Evolutionary conservation across 1,140 invertebrate genomes (phyloP).

Genomic region (Cephus cinctus): DNA sequence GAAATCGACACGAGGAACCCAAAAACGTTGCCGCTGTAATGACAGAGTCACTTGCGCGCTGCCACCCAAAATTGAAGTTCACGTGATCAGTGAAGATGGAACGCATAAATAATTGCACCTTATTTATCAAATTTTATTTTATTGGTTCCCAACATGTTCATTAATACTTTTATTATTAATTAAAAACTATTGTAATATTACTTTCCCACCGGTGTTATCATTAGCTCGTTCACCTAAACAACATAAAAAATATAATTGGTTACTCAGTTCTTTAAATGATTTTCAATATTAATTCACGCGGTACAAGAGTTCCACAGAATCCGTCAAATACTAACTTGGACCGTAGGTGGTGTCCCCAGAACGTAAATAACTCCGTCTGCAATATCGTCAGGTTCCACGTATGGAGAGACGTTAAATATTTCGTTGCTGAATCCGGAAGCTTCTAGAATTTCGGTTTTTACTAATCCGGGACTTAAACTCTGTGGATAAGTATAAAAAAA

Average conservation of each 20-base stretch:
- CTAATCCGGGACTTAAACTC: constrained; percentile 62
- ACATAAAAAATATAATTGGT: background rate
- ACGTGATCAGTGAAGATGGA: too few relatives aligned
- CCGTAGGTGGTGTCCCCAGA: constrained; percentile 52
- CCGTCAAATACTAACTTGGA: constrained; percentile 48
- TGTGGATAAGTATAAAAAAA: constrained; percentile 28
- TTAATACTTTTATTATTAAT: too few relatives aligned
- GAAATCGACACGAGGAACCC: too few relatives aligned
- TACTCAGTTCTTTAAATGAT: too few relatives aligned
- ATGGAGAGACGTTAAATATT: constrained; percentile 6
- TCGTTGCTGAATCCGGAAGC: background rate
- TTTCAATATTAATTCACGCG: background rate
- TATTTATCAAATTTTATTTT: too few relatives aligned
- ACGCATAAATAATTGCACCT: too few relatives aligned
- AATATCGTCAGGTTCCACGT: constrained; percentile 15
- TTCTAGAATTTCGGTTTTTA: constrained; percentile 58
- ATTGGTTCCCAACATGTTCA: too few relatives aligned
- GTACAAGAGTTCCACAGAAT: background rate
- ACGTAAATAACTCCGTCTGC: constrained; percentile 51
- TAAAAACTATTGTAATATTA: too few relatives aligned
- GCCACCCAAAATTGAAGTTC: too few relatives aligned
- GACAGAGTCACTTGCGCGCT: too few relatives aligned
- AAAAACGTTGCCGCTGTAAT: too few relatives aligned
- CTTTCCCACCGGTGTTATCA: constrained; percentile 29
- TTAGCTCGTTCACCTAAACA: constrained; percentile 15